Evolutionary conservation across 2,113 vertebrate species (phyloP).

Genomic region (Anarrhichthys ocellatus): DNA sequence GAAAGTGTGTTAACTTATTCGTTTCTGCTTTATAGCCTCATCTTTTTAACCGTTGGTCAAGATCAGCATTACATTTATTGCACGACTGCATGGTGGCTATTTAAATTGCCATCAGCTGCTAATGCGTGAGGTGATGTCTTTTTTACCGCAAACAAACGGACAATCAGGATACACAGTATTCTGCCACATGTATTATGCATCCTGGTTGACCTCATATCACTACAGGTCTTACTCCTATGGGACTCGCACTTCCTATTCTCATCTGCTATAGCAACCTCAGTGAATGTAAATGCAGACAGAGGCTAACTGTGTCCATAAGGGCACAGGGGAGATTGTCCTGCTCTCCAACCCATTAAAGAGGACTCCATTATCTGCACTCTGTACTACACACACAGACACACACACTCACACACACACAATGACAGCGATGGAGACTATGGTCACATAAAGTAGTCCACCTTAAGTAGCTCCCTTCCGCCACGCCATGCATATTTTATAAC

Average conservation of each 20-base stretch:
- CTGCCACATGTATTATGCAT: slow-evolving; percentile 57
- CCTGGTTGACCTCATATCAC: slow-evolving; percentile 57
- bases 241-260: slow-evolving; percentile 26
- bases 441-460: slow-evolving; percentile 67
- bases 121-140: slow-evolving; percentile 19
- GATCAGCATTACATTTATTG: slow-evolving; percentile 7
- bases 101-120: slow-evolving; percentile 9
- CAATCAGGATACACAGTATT: slow-evolving; percentile 18
- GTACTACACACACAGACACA: slow-evolving; percentile 25
- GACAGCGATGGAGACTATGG: slow-evolving; percentile 41
- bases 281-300: slow-evolving; percentile 55
- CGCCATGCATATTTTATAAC: slow-evolving; percentile 81
- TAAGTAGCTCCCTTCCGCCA: slow-evolving; percentile 73
- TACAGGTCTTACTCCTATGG: slow-evolving; percentile 41
- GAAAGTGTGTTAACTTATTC: slow-evolving; percentile 7
- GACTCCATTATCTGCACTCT: slow-evolving; percentile 67
- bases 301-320: slow-evolving; percentile 45
- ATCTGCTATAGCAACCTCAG: slow-evolving; percentile 26
- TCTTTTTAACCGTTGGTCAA: slow-evolving; percentile 2
- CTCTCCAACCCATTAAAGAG: slow-evolving; percentile 56
- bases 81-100: slow-evolving; percentile 6
- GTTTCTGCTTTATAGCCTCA: not conserved
- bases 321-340: slow-evolving; percentile 40
- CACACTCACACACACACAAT: slow-evolving; percentile 26
- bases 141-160: slow-evolving; percentile 48